A percentile compares a stretch with the other conserved stretches of the same genome.
These are phyloP conservation scores for Sylvilagus floridanus DNA, from an alignment of 2,797 vertebrate species.

Conservation along the genomic window DNA sequence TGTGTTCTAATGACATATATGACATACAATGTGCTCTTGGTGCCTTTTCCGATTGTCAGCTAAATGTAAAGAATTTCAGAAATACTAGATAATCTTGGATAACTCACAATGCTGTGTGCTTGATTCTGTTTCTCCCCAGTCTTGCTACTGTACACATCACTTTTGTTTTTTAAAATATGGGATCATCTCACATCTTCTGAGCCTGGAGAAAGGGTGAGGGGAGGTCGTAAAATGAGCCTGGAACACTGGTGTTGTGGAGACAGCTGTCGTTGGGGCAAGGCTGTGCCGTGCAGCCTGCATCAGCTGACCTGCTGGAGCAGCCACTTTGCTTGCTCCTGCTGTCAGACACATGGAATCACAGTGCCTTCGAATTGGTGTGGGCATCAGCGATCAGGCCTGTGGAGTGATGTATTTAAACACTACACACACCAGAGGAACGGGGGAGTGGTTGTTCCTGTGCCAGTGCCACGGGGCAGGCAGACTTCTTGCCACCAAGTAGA, in stretches of 20 bases:
- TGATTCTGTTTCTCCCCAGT: slow-evolving; percentile 14
- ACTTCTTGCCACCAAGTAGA: not conserved
- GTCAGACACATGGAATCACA: not conserved
- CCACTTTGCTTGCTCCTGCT: not conserved
- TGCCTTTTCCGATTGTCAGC: slow-evolving; percentile 25
- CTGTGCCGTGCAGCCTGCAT: not conserved
- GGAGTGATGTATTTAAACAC: not conserved
- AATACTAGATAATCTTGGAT: not conserved
- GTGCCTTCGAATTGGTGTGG: not conserved
- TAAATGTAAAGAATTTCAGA: slow-evolving; percentile 31
- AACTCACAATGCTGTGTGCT: not conserved
- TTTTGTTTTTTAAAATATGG: not conserved
- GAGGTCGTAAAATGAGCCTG: not conserved
- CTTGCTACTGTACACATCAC: not conserved
- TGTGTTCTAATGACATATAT: slow-evolving; percentile 20
- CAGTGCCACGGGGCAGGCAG: not conserved
- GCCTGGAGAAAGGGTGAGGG: not conserved
- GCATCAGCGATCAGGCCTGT: not conserved
- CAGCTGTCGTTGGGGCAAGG: not conserved
- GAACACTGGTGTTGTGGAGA: not conserved
- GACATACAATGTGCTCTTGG: not conserved
- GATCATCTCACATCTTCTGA: slow-evolving; percentile 3
- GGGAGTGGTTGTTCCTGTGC: not conserved
- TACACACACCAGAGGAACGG: not conserved
- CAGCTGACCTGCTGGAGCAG: not conserved